phyloP scores from a whole-genome alignment of 2,113 vertebrate genomes.

The Turdus rufiventris region DNA sequence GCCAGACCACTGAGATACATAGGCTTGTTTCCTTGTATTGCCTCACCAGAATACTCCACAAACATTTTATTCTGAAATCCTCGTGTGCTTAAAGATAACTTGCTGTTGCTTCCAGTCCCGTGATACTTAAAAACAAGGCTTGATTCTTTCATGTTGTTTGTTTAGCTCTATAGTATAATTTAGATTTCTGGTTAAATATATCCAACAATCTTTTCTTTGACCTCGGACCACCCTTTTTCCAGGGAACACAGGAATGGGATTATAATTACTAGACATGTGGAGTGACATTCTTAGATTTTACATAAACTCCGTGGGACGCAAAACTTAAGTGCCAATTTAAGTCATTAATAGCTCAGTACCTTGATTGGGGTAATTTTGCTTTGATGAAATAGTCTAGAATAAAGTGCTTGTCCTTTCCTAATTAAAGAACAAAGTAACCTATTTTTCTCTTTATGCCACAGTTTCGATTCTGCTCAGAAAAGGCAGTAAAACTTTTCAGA shows the following conservation, averaged over 20 bases:
- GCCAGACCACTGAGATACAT: background rate
- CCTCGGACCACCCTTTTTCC: background rate
- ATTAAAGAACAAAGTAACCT: background rate
- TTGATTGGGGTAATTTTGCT: background rate
- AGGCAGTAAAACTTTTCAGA: background rate
- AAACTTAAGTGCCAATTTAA: background rate
- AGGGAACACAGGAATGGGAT: background rate
- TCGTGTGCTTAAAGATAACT: background rate
- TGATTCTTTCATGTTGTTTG: background rate
- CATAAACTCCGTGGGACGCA: background rate
- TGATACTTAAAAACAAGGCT: background rate
- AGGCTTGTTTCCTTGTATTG: background rate
- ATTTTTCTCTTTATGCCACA: background rate
- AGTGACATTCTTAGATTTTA: background rate
- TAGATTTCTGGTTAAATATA: conserved; percentile 23
- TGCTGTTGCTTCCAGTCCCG: background rate
- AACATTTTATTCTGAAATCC: background rate
- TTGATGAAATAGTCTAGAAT: background rate
- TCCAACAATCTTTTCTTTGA: background rate
- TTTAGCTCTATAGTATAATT: conserved; percentile 26
- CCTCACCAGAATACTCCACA: background rate
- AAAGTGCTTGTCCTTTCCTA: background rate
- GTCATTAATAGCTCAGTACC: background rate
- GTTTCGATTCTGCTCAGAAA: background rate
- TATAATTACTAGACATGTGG: background rate